A percentile compares a stretch with the other conserved stretches of the same genome.
These are phyloP conservation scores for Cataglyphis cursor DNA, from an alignment of 2,888 invertebrate genomes.

Conservation along the genomic window DNA sequence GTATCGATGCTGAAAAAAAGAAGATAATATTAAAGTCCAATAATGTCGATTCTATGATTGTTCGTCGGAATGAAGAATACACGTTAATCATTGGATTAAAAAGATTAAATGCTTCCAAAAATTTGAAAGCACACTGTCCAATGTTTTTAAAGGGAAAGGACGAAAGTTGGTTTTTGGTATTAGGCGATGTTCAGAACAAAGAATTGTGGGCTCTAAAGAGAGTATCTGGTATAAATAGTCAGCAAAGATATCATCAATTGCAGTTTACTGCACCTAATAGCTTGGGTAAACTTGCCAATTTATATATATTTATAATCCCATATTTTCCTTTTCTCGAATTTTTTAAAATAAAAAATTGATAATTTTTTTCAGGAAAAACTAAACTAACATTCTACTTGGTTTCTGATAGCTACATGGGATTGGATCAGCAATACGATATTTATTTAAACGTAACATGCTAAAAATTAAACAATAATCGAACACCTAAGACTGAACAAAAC, in stretches of 20 bases:
- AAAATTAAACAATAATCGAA: constrained; percentile 4
- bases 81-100: constrained; percentile 89
- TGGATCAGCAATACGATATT: constrained; percentile 95
- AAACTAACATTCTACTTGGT: constrained; percentile 94
- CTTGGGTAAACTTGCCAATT: constrained; percentile 12
- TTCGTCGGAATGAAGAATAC: constrained; percentile 89
- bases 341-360: constrained; percentile 26
- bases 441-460: constrained; percentile 84
- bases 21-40: constrained; percentile 67
- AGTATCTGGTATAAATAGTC: constrained; percentile 88
- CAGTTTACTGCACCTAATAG: constrained; percentile 89
- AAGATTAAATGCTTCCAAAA: constrained; percentile 88
- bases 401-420: constrained; percentile 97
- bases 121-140: constrained; percentile 91
- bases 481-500: constrained; percentile 45
- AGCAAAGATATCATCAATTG: constrained; percentile 87
- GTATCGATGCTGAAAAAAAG: constrained; percentile 59
- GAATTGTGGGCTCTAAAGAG: constrained; percentile 95
- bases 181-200: constrained; percentile 91
- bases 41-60: constrained; percentile 68
- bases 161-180: constrained; percentile 97
- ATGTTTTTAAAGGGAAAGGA: constrained; percentile 97
- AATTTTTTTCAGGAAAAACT: constrained; percentile 89
- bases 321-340: background rate
- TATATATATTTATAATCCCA: background rate